These are phyloP conservation scores for Mus spicilegus DNA, from an alignment of 2,113 vertebrate species.

Conservation along the genomic window DNA sequence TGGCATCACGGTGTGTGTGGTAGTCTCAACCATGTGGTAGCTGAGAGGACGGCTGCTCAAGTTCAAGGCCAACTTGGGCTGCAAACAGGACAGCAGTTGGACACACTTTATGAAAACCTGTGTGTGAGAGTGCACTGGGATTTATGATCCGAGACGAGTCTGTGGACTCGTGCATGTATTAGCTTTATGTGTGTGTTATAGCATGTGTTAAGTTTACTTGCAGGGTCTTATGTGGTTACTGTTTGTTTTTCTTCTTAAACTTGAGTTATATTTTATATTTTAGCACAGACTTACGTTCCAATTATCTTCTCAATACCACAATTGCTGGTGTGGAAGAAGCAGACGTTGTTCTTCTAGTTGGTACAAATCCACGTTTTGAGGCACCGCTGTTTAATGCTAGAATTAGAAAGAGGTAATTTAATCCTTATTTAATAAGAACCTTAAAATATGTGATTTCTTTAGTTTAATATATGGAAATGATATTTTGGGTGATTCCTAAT, in stretches of 20 bases:
- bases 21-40: not conserved
- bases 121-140: not conserved
- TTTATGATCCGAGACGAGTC: not conserved
- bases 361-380: conserved; percentile 98
- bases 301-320: conserved; percentile 96
- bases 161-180: not conserved
- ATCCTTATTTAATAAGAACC: not conserved
- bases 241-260: not conserved
- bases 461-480: conserved; percentile 32
- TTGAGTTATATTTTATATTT: conserved; percentile 48
- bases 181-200: not conserved
- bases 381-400: conserved; percentile 97
- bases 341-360: conserved; percentile 94
- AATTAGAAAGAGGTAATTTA: conserved; percentile 94
- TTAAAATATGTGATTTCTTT: conserved; percentile 6
- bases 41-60: not conserved
- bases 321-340: conserved; percentile 96
- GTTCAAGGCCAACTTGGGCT: not conserved
- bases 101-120: not conserved
- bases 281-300: conserved; percentile 96
- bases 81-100: not conserved
- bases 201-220: not conserved
- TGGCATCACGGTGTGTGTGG: not conserved
- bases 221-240: not conserved
- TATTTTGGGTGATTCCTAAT: conserved; percentile 24